Conservation (phyloP, 2,888 invertebrate genomes). For the Ferrisia virgata region DNA sequence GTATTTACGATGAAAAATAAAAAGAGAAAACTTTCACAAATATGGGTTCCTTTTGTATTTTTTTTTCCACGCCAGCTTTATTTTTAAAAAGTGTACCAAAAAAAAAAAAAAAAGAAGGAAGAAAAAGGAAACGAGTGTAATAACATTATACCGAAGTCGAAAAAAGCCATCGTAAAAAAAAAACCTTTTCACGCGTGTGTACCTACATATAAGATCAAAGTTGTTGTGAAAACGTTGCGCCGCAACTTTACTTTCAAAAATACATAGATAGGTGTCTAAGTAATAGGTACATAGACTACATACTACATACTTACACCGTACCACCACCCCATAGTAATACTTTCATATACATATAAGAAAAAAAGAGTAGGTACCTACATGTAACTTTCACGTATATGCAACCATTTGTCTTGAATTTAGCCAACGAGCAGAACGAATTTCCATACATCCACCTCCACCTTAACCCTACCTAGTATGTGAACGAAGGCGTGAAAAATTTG, state of each 20-base stretch:
- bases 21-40: not conserved
- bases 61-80: not conserved
- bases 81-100: no score
- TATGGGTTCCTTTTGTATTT: not conserved
- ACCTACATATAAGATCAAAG: not conserved
- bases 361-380: not conserved
- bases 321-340: not conserved
- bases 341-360: not conserved
- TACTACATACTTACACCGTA: not conserved
- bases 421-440: not conserved
- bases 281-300: no score
- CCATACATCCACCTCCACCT: not conserved
- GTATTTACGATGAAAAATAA: not conserved
- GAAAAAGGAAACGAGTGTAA: not conserved
- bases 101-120: not conserved
- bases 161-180: not conserved
- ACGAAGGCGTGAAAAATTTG: conserved; percentile 7
- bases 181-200: not conserved
- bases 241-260: not conserved
- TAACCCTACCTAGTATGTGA: not conserved
- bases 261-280: no score
- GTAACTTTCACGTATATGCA: not conserved
- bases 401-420: conserved; percentile 12
- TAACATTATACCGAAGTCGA: not conserved
- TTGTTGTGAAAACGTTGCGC: not conserved